A percentile compares a stretch with the other conserved stretches of the same genome.
These are phyloP conservation scores for Tethea ocularis DNA, from an alignment of 2,888 invertebrate species.

Conservation along the genomic window DNA sequence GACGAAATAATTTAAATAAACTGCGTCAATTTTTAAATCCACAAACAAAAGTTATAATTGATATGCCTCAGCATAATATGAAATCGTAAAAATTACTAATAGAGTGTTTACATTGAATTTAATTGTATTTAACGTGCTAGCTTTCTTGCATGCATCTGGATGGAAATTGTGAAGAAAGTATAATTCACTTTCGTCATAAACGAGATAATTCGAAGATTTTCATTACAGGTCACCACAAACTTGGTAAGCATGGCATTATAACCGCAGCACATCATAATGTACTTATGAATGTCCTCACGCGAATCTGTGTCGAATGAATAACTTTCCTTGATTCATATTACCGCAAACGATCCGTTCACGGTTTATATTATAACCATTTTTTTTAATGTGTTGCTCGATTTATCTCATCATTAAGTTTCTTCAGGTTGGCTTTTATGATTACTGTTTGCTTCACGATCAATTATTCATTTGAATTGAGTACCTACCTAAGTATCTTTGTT, in stretches of 20 bases:
- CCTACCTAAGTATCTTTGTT: too few species aligned
- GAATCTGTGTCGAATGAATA: constrained; percentile 24
- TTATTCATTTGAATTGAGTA: not conserved
- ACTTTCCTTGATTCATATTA: constrained; percentile 31
- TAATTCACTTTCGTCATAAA: not conserved
- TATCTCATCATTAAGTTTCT: not conserved
- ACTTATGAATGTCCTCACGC: constrained; percentile 19
- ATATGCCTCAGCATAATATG: too few species aligned
- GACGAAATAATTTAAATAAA: too few species aligned
- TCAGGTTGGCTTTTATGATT: not conserved
- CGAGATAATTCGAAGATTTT: not conserved
- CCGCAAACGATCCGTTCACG: constrained; percentile 26
- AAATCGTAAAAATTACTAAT: too few species aligned
- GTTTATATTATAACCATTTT: constrained; percentile 18
- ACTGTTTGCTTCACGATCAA: not conserved
- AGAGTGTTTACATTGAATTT: too few species aligned
- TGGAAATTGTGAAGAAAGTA: constrained; percentile 5
- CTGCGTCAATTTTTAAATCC: too few species aligned
- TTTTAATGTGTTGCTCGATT: constrained; percentile 5
- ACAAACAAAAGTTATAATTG: too few species aligned
- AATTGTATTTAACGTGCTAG: not conserved
- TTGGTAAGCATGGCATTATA: constrained; percentile 26
- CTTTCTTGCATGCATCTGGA: not conserved
- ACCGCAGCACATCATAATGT: constrained; percentile 32
- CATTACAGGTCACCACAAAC: constrained; percentile 18